phyloP scores from a whole-genome alignment of 2,113 vertebrate genomes.

The Bucco capensis region DNA sequence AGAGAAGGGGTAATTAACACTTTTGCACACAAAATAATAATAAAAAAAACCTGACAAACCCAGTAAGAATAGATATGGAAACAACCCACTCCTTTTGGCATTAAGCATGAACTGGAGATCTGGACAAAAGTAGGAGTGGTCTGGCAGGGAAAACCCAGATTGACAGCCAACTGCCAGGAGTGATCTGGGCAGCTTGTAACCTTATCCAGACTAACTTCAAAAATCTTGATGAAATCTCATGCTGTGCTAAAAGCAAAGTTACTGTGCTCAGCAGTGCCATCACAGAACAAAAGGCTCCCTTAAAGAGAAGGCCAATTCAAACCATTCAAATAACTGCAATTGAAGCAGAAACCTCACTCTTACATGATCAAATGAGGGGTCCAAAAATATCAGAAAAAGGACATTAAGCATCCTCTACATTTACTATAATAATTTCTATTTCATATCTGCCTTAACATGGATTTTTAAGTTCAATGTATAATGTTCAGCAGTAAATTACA shows the following conservation, averaged over 20 bases:
- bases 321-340: neutral
- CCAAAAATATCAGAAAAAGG: conserved; percentile 17
- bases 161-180: conserved; percentile 5
- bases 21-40: neutral
- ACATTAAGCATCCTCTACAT: neutral
- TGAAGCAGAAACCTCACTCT: conserved; percentile 1
- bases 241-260: conserved; percentile 42
- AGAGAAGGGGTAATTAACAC: neutral
- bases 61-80: neutral
- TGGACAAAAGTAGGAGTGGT: neutral
- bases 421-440: neutral
- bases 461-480: neutral
- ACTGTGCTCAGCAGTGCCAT: neutral
- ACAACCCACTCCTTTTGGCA: neutral
- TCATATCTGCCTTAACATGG: neutral
- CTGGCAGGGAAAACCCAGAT: neutral
- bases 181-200: neutral
- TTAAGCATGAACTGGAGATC: neutral
- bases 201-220: neutral
- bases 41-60: neutral
- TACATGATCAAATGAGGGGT: conserved; percentile 25
- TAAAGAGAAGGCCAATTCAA: conserved; percentile 27
- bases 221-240: conserved; percentile 1
- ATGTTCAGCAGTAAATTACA: neutral
- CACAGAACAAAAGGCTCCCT: conserved; percentile 31